Evolutionary conservation across 2,113 vertebrate genomes (phyloP), one percentile per base, ranked within the genome.

Genomic region (Rhadina sibilatrix): DNA sequence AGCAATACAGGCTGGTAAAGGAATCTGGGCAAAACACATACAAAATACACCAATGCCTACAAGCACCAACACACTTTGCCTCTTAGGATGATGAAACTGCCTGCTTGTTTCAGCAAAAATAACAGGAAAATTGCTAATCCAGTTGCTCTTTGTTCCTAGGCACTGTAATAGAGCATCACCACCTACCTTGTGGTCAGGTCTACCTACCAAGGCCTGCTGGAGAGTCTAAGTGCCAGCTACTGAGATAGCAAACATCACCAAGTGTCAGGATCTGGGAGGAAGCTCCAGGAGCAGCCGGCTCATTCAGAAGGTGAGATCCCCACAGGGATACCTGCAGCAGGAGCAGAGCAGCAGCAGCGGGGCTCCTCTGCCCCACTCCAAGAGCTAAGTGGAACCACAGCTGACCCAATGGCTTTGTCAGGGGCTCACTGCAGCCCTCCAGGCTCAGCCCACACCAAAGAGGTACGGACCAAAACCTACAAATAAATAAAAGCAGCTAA

Each of bases 381-480:
- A 37, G 42, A 83, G 50, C 47, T 5, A 25, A n/a, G 12, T 1
- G 3, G 2, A 84, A 83, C 33, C 33, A 38, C 17, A 11, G 56
- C 23, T 24, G 57, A 33, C 30, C 40, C 2, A 0, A 68, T 2
- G 24, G 47, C 53, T 75, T 28, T 0, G 0, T 2, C 1, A 0
- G 2, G 18, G 33, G 38, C 31, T 78, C 46, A 18, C 1, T 16
- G 7, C 38, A 57, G 20, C 52, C 35, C 42, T 80, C 6, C 6
- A 46, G 10, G 37, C n/a, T 71, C 74, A 68, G 40, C 23, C 27
- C 35, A 40, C 20, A 30, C 11, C 10, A 2, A 27, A 87, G 54
- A 37, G 18, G 52, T 13, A 30, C 0, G 0, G 13, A 35, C 10
- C 46, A 38, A 21, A 77, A 47, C 27, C 21, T 33, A 59, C 38